phyloP scores from a whole-genome alignment of 2,797 vertebrate species.

The Onychomys leucogaster region DNA sequence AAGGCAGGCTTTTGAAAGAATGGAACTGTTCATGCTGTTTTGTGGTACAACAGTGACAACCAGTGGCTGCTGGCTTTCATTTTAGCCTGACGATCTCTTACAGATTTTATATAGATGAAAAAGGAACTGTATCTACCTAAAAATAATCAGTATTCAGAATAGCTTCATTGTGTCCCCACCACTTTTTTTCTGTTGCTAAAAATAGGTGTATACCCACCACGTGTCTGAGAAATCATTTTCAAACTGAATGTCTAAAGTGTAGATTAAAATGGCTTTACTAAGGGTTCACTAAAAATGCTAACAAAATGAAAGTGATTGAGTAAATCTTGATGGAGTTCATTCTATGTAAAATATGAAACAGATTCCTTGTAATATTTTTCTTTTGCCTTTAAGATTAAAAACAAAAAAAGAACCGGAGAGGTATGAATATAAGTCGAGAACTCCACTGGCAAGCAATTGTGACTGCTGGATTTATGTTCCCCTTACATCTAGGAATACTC shows the following conservation, averaged over 20 bases:
- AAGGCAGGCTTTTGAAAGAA: slow-evolving; percentile 54
- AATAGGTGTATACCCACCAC: neutral
- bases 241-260: neutral
- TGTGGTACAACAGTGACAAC: slow-evolving; percentile 89
- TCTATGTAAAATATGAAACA: neutral
- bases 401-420: neutral
- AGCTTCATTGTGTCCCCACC: neutral
- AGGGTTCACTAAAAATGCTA: neutral
- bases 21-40: slow-evolving; percentile 46
- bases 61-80: slow-evolving; percentile 80
- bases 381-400: neutral
- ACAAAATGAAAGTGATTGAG: neutral
- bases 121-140: neutral
- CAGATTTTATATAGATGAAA: neutral
- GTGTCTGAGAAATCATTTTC: neutral
- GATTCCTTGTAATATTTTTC: neutral
- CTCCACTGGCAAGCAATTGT: neutral
- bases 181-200: neutral
- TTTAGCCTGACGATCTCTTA: neutral
- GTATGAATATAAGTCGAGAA: neutral
- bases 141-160: neutral
- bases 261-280: neutral
- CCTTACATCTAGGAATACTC: slow-evolving; percentile 18
- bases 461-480: neutral
- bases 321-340: neutral